Evolutionary conservation across 2,113 vertebrate genomes (phyloP), one percentile per base, ranked within the genome.

Genomic region (Crotalus viridis): DNA sequence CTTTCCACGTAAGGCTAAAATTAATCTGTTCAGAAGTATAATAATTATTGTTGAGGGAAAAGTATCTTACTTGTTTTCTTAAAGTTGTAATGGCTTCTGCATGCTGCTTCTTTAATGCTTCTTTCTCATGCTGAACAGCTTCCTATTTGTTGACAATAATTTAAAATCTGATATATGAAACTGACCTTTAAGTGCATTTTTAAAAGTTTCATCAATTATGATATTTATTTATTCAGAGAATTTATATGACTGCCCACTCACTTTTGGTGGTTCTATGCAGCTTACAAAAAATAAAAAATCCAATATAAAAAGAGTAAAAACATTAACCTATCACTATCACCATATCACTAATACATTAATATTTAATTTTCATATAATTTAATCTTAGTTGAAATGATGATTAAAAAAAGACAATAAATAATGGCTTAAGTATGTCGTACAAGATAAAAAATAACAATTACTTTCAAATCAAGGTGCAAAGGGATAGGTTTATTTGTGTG

Each of bases 1-100:
- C 22, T 9, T 26, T 46, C 8, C 91, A 3, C 10, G 21, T 57
- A 93, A 89, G 12, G n/a, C 15, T 90, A 88, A 89, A 8, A 89
- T 5, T 56, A 85, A 61, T 13, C 4, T 59, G 12, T 90, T 1
- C 51, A 39, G 48, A 88, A 48, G 91, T 89, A 86, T 89, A 92
- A 90, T 89, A 69, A 2, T 51, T 19, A 4, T 1, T 85, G 55
- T 12, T 54, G 9, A 88, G 89, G 93, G 10, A 88, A 52, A 86
- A 39, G 33, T 48, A 5, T 5, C 56, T 93, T 95, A 99, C 99
- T 99, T 99, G 98, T 86, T 99, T 99, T 97, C 98, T 98, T 39
- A 98, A 96, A 93, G 93, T 94, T 94, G 94, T 88, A 94, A 98
- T 94, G 0, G 98, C 97, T 96, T 99, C 98, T 55, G 97, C 96